Evolutionary conservation across 2,113 vertebrate genomes (phyloP).

Genomic region (Pantherophis guttatus): DNA sequence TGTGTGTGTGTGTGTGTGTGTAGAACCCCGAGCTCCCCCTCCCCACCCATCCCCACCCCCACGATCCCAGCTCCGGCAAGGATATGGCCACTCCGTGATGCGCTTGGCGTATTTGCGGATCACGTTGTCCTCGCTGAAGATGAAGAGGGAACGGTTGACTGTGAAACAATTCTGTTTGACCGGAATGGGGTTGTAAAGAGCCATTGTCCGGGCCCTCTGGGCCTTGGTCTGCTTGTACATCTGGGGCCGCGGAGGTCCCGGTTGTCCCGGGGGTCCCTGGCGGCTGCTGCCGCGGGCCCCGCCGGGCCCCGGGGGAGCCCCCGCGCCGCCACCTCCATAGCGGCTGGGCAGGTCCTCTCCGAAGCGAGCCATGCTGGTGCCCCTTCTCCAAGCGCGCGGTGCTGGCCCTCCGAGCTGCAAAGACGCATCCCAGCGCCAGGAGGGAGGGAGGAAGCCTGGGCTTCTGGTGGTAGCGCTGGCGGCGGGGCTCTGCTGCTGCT

Average conservation of each 20-base stretch:
- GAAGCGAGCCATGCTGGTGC: conserved; percentile 85
- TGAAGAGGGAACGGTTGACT: conserved; percentile 95
- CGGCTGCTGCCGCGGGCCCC: conserved; percentile 74
- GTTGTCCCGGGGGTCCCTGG: conserved; percentile 74
- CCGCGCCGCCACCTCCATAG: conserved; percentile 77
- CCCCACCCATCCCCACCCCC: neutral
- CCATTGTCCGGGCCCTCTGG: conserved; percentile 95
- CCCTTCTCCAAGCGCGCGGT: conserved; percentile 37
- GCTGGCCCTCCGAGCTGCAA: conserved; percentile 68
- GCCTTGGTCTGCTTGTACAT: conserved; percentile 95
- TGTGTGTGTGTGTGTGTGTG: no score
- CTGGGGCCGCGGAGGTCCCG: conserved; percentile 70
- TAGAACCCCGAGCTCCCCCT: neutral
- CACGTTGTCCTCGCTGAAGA: conserved; percentile 97
- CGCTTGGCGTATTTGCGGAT: conserved; percentile 97
- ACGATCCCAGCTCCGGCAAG: conserved; percentile 61
- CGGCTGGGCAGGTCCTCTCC: conserved; percentile 88
- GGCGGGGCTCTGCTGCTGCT: neutral
- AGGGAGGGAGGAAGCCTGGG: conserved; percentile 55
- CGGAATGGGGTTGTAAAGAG: conserved; percentile 96
- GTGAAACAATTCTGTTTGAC: conserved; percentile 96
- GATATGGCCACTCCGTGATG: conserved; percentile 99
- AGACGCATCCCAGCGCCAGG: conserved; percentile 82
- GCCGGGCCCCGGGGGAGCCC: conserved; percentile 77
- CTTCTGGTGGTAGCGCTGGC: conserved; percentile 14